Evolutionary conservation across 1,140 invertebrate genomes (phyloP), one percentile per base, ranked within the genome.

Genomic region (Leptestheria dahalacensis): DNA sequence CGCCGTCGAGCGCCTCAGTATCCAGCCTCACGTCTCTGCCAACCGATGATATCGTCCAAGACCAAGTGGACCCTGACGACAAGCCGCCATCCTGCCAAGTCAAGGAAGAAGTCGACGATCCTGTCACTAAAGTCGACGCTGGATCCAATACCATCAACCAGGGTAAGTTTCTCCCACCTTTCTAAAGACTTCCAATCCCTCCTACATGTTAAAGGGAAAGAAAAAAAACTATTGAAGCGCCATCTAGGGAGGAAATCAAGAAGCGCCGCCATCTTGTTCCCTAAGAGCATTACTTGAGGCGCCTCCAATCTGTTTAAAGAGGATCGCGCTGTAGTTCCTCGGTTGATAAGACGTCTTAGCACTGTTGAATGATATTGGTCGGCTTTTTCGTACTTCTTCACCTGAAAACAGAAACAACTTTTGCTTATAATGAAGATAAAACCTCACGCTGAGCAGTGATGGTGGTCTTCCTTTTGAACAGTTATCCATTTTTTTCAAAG

Each of bases 71-170:
- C 63, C 81, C 82, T 1, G 80, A 80, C 63, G 70, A 73, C 86
- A 67, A 82, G 83, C 63, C 65, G 66, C 69, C 71, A 57, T 74
- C 73, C 0, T 79, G 75, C 15, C 75, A 77, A 47, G 77, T 79
- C 60, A 78, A 74, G 18, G 74, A 72, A 52, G 70, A 71, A 52
- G 48, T 86, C 86, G 71, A 85, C 84, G 66, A 81, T 79, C 25
- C 81, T 29, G 50, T 29, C 4, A 86, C 82, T 33, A 84, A 86
- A 71, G 81, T 86, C 15, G 87, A 91, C 69, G 86, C 86, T 46
- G 86, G 88, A 71, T 86, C 86, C 28, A 91, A 91, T 69, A 90
- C 87, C 59, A 84, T 86, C 69, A 84, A 88, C 73, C 88, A 85
- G 72, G 87, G 88, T 91, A 74, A 86, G 84, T 41, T 41, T 41